These are phyloP conservation scores for Arizona elegans DNA, from an alignment of 2,113 vertebrate species.

Conservation along the genomic window DNA sequence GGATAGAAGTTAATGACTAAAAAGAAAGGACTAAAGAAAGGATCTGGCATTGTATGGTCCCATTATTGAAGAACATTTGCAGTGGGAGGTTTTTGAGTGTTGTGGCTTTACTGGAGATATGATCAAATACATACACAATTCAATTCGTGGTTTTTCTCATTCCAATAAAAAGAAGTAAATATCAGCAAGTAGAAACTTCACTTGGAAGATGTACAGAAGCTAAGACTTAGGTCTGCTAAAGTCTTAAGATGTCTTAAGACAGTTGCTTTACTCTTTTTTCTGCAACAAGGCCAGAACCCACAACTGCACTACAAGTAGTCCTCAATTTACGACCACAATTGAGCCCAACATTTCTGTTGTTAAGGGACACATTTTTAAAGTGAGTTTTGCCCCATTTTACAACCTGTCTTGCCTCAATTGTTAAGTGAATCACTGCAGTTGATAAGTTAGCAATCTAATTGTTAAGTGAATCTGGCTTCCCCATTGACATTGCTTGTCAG, in stretches of 20 bases:
- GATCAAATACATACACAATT: not conserved
- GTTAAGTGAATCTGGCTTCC: no score
- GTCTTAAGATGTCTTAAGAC: not conserved
- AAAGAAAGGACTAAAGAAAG: not conserved
- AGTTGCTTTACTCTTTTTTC: not conserved
- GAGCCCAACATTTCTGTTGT: no score
- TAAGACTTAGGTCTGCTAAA: not conserved
- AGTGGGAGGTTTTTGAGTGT: not conserved
- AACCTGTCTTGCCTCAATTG: no score
- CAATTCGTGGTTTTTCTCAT: not conserved
- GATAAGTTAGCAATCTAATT: no score
- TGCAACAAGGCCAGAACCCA: not conserved
- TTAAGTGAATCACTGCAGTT: no score
- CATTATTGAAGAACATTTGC: not conserved
- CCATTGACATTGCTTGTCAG: no score
- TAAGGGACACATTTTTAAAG: no score
- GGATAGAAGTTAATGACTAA: not conserved
- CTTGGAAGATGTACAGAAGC: not conserved
- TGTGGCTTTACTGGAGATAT: not conserved
- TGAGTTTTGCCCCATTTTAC: no score
- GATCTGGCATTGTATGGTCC: not conserved
- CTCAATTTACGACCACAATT: no score
- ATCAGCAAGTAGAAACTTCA: not conserved
- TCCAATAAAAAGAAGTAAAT: not conserved
- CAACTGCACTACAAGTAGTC: not conserved